phyloP scores from a whole-genome alignment of 2,113 vertebrate species.

The Raja brachyura region DNA sequence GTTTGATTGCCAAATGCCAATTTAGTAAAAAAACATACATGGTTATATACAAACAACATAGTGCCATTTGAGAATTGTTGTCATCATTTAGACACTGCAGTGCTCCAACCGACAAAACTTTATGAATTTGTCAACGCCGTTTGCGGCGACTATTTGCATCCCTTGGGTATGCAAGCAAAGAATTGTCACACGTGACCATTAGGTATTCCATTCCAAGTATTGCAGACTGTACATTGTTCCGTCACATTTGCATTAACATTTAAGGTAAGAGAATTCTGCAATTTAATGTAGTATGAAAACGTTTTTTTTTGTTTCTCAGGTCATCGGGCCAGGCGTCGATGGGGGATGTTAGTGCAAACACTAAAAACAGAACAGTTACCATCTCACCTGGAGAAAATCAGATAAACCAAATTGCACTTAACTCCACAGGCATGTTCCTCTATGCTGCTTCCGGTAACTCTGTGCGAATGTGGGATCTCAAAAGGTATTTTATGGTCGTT shows the following conservation, averaged over 20 bases:
- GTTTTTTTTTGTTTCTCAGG: conserved; percentile 49
- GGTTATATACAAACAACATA: too few relatives aligned
- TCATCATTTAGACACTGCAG: too few relatives aligned
- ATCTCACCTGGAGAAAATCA: conserved; percentile 91
- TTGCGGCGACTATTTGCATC: too few relatives aligned
- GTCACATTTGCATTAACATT: neutral
- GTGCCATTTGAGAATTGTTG: too few relatives aligned
- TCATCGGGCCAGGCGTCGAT: conserved; percentile 84
- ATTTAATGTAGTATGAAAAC: neutral
- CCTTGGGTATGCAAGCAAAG: too few relatives aligned
- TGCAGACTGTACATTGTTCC: neutral
- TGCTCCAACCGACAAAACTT: too few relatives aligned
- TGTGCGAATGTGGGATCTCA: conserved; percentile 94
- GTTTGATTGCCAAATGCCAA: too few relatives aligned
- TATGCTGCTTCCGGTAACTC: conserved; percentile 88
- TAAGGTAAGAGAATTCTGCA: neutral
- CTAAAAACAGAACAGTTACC: conserved; percentile 69
- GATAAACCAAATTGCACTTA: conserved; percentile 89
- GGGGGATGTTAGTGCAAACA: conserved; percentile 71
- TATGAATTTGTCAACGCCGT: too few relatives aligned
- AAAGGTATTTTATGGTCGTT: conserved; percentile 63
- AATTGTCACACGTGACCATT: too few relatives aligned
- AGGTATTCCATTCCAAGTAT: too few relatives aligned
- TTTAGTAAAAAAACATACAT: too few relatives aligned
- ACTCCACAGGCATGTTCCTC: conserved; percentile 79